Conservation (phyloP, 2,888 invertebrate species). For the Slavum lentiscoides region DNA sequence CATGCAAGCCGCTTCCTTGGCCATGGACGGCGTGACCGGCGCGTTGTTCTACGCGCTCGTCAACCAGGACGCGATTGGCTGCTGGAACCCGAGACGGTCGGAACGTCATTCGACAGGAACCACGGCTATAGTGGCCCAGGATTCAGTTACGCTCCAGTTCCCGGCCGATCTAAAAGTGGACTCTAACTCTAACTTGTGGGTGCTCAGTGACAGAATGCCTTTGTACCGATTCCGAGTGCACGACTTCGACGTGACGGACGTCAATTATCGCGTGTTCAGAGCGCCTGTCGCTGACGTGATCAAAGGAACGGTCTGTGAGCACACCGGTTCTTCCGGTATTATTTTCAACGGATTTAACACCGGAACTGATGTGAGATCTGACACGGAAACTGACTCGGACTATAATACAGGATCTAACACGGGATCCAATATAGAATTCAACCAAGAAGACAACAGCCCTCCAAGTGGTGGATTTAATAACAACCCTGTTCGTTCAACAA, state of each 20-base stretch:
- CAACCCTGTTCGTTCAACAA: too few species aligned
- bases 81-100: slow-evolving; percentile 71
- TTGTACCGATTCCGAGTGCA: slow-evolving; percentile 67
- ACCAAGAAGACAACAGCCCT: too few species aligned
- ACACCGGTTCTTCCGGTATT: too few species aligned
- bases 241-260: slow-evolving; percentile 60
- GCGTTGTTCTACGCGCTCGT: slow-evolving; percentile 77
- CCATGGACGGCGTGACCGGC: slow-evolving; percentile 64
- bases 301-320: slow-evolving; percentile 68
- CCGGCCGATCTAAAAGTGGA: slow-evolving; percentile 77
- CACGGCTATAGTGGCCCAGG: slow-evolving; percentile 72
- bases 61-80: slow-evolving; percentile 80
- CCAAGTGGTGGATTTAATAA: too few species aligned
- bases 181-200: slow-evolving; percentile 64
- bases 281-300: slow-evolving; percentile 69
- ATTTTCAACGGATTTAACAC: too few species aligned
- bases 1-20: slow-evolving; percentile 67
- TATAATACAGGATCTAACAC: too few species aligned
- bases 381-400: too few species aligned
- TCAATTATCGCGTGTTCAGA: slow-evolving; percentile 75
- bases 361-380: too few species aligned
- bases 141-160: slow-evolving; percentile 76
- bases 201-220: slow-evolving; percentile 77
- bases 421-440: too few species aligned
- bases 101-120: slow-evolving; percentile 68